Conservation (phyloP, 1,140 invertebrate species). For the Tribolium madens region DNA sequence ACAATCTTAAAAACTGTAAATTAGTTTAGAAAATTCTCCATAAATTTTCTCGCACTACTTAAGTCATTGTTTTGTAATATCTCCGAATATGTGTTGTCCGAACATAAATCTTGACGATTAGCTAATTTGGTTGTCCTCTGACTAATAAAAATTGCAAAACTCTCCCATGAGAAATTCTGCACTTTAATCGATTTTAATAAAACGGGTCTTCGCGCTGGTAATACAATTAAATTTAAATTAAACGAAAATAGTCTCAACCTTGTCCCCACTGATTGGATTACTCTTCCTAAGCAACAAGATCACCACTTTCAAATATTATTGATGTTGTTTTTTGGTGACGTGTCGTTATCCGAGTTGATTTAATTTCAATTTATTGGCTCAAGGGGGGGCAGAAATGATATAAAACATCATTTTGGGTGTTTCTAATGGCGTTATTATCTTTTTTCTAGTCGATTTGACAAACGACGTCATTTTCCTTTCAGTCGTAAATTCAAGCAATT, state of each 20-base stretch:
- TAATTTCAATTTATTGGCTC: conserved; percentile 5
- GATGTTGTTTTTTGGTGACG: not conserved
- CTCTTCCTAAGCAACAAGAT: not conserved
- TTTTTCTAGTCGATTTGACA: conserved; percentile 25
- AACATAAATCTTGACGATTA: not conserved
- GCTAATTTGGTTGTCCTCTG: not conserved
- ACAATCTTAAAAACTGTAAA: not conserved
- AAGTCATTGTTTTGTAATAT: not conserved
- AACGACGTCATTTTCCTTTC: conserved; percentile 10
- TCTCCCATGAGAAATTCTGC: not conserved
- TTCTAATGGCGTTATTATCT: conserved; percentile 18
- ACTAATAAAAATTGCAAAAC: not conserved
- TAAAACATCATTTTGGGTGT: conserved; percentile 9
- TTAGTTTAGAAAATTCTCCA: not conserved
- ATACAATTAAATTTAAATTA: conserved; percentile 24
- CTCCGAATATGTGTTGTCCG: not conserved
- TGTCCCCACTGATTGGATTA: not conserved
- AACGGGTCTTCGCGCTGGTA: not conserved
- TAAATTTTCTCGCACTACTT: not conserved
- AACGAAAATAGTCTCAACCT: conserved; percentile 5
- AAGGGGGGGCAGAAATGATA: not conserved
- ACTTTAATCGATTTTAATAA: conserved; percentile 10
- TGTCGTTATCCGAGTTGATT: not conserved
- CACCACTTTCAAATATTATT: not conserved
- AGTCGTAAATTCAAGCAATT: not conserved